A percentile compares a stretch with the other conserved stretches of the same genome.
Evolutionary conservation across 2,113 vertebrate genomes (phyloP).

Genomic region (Caranx ignobilis): DNA sequence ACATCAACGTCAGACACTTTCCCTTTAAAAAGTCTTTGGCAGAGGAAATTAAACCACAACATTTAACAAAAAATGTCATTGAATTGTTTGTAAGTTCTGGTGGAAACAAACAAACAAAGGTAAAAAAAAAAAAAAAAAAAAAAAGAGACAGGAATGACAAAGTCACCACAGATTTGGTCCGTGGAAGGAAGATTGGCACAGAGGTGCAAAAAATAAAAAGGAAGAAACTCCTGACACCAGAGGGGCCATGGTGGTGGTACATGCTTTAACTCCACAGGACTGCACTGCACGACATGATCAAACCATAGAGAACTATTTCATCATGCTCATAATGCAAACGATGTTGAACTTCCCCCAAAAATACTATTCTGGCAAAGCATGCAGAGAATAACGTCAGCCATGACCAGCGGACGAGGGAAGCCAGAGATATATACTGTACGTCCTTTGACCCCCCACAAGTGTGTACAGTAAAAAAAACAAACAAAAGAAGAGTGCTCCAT

Average conservation of each 20-base stretch:
- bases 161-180: constrained; percentile 36
- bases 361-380: constrained; percentile 58
- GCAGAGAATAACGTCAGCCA: constrained; percentile 45
- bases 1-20: constrained; percentile 71
- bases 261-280: constrained; percentile 68
- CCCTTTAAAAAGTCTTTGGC: constrained; percentile 80
- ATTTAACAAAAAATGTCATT: neutral
- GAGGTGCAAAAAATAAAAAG: constrained; percentile 57
- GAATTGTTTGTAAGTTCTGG: constrained; percentile 5
- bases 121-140: no score
- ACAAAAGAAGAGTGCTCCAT: constrained; percentile 36
- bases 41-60: constrained; percentile 68
- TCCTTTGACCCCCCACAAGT: constrained; percentile 20
- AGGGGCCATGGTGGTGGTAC: constrained; percentile 50
- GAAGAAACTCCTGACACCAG: constrained; percentile 49
- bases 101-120: neutral
- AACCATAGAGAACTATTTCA: constrained; percentile 50
- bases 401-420: constrained; percentile 6
- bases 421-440: constrained; percentile 1
- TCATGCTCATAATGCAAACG: constrained; percentile 69
- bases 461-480: neutral
- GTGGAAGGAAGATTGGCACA: constrained; percentile 49
- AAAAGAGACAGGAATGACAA: constrained; percentile 14
- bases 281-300: constrained; percentile 64
- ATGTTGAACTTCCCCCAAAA: constrained; percentile 35